These are phyloP conservation scores for Tylochromis polylepis DNA, from an alignment of 2,113 vertebrate genomes.

Conservation along the genomic window DNA sequence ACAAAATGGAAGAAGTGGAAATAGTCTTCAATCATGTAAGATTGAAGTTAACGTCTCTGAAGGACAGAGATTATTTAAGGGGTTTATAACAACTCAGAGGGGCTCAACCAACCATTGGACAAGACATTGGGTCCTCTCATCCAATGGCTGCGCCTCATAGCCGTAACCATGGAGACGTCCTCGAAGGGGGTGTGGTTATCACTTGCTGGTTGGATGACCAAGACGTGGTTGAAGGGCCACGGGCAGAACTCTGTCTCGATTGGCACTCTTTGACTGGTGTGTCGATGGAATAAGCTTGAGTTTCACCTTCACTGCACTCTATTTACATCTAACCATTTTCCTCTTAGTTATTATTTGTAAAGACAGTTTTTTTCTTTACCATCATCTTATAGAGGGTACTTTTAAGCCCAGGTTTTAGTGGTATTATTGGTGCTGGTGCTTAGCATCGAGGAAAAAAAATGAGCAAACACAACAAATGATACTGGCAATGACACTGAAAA, in stretches of 20 bases:
- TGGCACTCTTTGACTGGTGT: slow-evolving; percentile 17
- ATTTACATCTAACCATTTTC: background rate
- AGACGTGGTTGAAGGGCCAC: slow-evolving; percentile 67
- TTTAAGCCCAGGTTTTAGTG: background rate
- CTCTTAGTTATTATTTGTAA: background rate
- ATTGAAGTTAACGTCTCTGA: background rate
- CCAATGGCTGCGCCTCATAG: slow-evolving; percentile 49
- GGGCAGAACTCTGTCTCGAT: slow-evolving; percentile 58
- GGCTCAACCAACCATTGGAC: slow-evolving; percentile 58
- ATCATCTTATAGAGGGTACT: background rate
- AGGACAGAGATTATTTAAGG: background rate
- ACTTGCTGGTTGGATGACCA: slow-evolving; percentile 78
- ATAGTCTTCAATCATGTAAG: background rate
- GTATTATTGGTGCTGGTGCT: background rate
- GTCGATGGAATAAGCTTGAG: background rate
- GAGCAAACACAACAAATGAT: slow-evolving; percentile 65
- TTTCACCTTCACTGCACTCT: background rate
- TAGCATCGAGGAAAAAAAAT: background rate
- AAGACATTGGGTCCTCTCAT: slow-evolving; percentile 29
- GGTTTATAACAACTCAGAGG: slow-evolving; percentile 13
- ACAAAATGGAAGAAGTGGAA: background rate
- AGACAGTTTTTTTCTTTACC: background rate
- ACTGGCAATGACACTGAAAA: background rate
- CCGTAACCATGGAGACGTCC: slow-evolving; percentile 59
- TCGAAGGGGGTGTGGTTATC: background rate